A percentile compares a stretch with the other conserved stretches of the same genome.
These are phyloP conservation scores for Subanguina moxae DNA, from an alignment of 1,140 invertebrate genomes.

Conservation along the genomic window DNA sequence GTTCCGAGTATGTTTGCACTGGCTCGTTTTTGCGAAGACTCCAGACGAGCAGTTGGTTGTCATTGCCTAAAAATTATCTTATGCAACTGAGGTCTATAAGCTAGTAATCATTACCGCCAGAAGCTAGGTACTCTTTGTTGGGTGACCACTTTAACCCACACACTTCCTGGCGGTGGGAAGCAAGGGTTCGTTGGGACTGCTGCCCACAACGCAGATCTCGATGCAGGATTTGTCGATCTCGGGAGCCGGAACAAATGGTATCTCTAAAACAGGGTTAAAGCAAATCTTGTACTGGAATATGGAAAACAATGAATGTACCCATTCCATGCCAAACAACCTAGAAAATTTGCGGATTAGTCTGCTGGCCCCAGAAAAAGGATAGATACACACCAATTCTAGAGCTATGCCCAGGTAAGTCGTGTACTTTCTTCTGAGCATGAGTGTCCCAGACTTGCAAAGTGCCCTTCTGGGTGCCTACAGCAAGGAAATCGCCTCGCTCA, in stretches of 20 bases:
- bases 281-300: too few relatives aligned
- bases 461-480: slow-evolving; percentile 82
- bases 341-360: too few relatives aligned
- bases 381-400: slow-evolving; percentile 65
- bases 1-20: slow-evolving; percentile 92
- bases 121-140: slow-evolving; percentile 93
- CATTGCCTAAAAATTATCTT: slow-evolving; percentile 69
- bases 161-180: slow-evolving; percentile 90
- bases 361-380: too few relatives aligned
- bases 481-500: slow-evolving; percentile 88
- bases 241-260: slow-evolving; percentile 86
- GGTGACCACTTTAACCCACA: slow-evolving; percentile 99
- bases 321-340: slow-evolving; percentile 86
- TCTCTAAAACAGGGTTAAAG: too few relatives aligned
- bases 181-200: slow-evolving; percentile 72
- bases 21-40: slow-evolving; percentile 81
- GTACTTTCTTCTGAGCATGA: slow-evolving; percentile 83
- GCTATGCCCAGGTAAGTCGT: slow-evolving; percentile 83
- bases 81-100: background rate
- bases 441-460: slow-evolving; percentile 65
- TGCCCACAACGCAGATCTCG: slow-evolving; percentile 84
- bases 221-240: slow-evolving; percentile 88
- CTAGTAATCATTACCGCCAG: slow-evolving; percentile 69
- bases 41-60: slow-evolving; percentile 97
- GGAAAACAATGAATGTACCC: slow-evolving; percentile 65